phyloP scores from a whole-genome alignment of 2,888 invertebrate species.

The Euzophera pinguis region DNA sequence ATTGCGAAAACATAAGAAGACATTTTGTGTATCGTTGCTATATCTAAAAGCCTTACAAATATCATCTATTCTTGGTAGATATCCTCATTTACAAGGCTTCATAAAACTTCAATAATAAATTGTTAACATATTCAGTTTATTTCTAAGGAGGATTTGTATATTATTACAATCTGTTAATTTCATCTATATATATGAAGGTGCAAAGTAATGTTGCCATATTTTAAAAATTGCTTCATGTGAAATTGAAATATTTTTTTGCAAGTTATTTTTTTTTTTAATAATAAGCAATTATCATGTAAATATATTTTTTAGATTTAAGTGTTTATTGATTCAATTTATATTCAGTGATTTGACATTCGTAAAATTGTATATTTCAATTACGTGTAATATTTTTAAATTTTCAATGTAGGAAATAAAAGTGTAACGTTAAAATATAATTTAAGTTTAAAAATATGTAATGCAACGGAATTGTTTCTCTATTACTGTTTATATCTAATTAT shows the following conservation, averaged over 20 bases:
- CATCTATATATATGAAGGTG: no score
- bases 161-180: neutral
- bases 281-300: conserved; percentile 3
- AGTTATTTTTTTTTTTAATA: neutral
- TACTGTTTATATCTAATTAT: conserved; percentile 13
- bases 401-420: neutral
- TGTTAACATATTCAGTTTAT: no score
- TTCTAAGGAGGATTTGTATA: neutral
- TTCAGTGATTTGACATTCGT: conserved; percentile 4
- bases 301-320: conserved; percentile 1
- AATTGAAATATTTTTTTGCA: neutral
- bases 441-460: conserved; percentile 20
- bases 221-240: neutral
- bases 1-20: no score
- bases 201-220: conserved; percentile 3
- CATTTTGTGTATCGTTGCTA: no score
- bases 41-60: no score
- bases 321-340: conserved; percentile 1
- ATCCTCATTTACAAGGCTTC: no score
- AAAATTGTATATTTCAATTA: neutral
- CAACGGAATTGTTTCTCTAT: conserved; percentile 26
- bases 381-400: neutral
- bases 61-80: no score
- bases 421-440: conserved; percentile 10
- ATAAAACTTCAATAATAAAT: no score